A percentile compares a stretch with the other conserved stretches of the same genome.
Evolutionary conservation across 2,113 vertebrate genomes (phyloP).

Genomic region (Syngnathus typhle): DNA sequence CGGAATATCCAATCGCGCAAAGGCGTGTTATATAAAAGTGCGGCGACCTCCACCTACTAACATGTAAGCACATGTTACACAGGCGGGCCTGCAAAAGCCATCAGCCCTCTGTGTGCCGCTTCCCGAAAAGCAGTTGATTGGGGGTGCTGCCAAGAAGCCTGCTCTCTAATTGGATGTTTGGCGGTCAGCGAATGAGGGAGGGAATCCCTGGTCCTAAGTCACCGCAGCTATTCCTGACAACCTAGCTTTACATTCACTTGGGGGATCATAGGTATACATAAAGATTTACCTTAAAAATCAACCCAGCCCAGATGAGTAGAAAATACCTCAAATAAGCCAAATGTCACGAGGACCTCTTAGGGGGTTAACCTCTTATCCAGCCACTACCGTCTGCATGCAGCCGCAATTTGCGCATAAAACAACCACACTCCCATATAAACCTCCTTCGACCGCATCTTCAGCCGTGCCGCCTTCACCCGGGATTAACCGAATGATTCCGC

Average conservation of each 20-base stretch:
- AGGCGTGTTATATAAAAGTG: constrained; percentile 30
- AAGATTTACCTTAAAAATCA: too few species aligned
- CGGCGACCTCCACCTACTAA: constrained; percentile 38
- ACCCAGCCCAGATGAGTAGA: too few species aligned
- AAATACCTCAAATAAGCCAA: too few species aligned
- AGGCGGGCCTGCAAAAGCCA: constrained; percentile 40
- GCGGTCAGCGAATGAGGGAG: constrained; percentile 43
- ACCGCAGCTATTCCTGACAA: constrained; percentile 19
- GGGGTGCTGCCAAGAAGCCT: constrained; percentile 31
- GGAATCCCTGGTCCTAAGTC: constrained; percentile 32
- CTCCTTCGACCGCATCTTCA: constrained; percentile 43
- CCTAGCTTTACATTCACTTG: background rate
- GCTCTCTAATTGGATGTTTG: constrained; percentile 48
- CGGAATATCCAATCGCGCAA: background rate
- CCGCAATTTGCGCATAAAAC: constrained; percentile 1
- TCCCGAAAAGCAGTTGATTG: constrained; percentile 21
- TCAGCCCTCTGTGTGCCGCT: constrained; percentile 39
- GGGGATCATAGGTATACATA: background rate
- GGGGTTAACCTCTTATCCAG: background rate
- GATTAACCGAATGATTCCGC: constrained; percentile 24
- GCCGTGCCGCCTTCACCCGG: constrained; percentile 27
- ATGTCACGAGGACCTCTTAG: background rate
- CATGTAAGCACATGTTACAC: constrained; percentile 50
- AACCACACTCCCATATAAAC: constrained; percentile 31
- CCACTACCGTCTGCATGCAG: background rate